Base-by-base conservation (phyloP, 2,888 invertebrate species). In the Litoditis marina region DNA sequence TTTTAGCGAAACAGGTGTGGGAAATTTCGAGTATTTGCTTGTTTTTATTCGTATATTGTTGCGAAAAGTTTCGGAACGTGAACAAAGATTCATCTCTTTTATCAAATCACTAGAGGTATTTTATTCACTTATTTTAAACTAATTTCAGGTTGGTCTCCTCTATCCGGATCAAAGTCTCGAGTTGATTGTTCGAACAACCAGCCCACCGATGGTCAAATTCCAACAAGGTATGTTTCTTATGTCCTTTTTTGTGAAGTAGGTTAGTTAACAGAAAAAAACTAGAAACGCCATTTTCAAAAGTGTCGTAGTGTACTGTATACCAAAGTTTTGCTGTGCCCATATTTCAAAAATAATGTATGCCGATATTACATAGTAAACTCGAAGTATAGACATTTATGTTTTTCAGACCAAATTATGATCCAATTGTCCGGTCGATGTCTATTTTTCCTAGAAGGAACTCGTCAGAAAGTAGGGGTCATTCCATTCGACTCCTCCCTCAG, bases 391-490 rank as follows among this genome's bases (percentile, higher is more conserved):
- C 6, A 55, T 16, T 19, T 31, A 27, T 13, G 13, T n/a, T 44
- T 49, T 63, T 32, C 62, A 73, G 73, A 71, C 39, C 19, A 50
- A 2, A 46, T 67, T 49, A 65, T 63, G 5, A 27, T 73, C 22
- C 50, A 63, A 2, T 62, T 73, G 59, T 42, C 42, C 11, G 73
- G 69, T 3, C 28, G 73, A n/a, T 69, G 69, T 44, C 63, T 73
- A 34, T 73, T 73, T 34, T 73, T 73, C 61, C 47, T 73, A 6
- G 73, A 73, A 60, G 73, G 71, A 49, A 73, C 73, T 8, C 65
- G 73, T 19, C 68, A 73, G 53, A 73, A 73, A 60, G 61, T 73
- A 11, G 73, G 73, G 27, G 73, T 73, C 5, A 60, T 73, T 42
- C 73, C 73, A 31, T 73, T 73, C 56, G 62, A 55, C 19, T 65